Conservation (phyloP, 2,888 invertebrate species). For the Diabrotica balteata region DNA sequence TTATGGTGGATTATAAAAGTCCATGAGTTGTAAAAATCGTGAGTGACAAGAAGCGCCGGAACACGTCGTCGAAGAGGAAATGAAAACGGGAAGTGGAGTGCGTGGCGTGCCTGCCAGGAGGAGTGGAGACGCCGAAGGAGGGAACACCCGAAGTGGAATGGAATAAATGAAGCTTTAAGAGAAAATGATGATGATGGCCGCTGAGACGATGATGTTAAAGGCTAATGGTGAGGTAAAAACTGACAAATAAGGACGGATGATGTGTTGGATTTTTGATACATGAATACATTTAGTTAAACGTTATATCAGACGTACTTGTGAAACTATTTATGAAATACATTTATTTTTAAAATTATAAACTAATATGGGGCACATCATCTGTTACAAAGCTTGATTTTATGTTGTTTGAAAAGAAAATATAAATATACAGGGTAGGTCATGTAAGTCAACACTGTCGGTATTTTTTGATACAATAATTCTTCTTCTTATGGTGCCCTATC, state of each 20-base stretch:
- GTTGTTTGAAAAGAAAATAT: too few species aligned
- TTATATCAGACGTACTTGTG: too few species aligned
- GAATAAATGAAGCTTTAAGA: constrained; percentile 61
- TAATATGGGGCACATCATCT: too few species aligned
- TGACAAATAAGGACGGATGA: constrained; percentile 49
- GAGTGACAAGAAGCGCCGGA: constrained; percentile 60
- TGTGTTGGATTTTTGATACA: constrained; percentile 8
- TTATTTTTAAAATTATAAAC: too few species aligned
- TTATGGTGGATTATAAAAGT: constrained; percentile 61
- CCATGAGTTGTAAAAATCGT: constrained; percentile 62
- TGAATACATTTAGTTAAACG: too few species aligned
- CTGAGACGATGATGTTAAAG: constrained; percentile 24
- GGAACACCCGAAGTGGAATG: constrained; percentile 45
- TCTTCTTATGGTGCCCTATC: too few species aligned
- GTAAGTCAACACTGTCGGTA: too few species aligned
- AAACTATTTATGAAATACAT: too few species aligned
- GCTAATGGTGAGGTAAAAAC: constrained; percentile 50
- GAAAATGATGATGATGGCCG: constrained; percentile 60
- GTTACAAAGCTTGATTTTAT: too few species aligned
- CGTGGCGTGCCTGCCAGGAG: constrained; percentile 40
- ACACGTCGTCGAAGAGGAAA: constrained; percentile 58
- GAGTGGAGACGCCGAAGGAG: constrained; percentile 38
- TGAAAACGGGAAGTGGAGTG: constrained; percentile 59
- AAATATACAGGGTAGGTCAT: too few species aligned
- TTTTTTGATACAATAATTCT: too few species aligned